These are phyloP conservation scores for Paramacrobiotus metropolitanus DNA, from an alignment of 1,140 invertebrate genomes.

Conservation along the genomic window DNA sequence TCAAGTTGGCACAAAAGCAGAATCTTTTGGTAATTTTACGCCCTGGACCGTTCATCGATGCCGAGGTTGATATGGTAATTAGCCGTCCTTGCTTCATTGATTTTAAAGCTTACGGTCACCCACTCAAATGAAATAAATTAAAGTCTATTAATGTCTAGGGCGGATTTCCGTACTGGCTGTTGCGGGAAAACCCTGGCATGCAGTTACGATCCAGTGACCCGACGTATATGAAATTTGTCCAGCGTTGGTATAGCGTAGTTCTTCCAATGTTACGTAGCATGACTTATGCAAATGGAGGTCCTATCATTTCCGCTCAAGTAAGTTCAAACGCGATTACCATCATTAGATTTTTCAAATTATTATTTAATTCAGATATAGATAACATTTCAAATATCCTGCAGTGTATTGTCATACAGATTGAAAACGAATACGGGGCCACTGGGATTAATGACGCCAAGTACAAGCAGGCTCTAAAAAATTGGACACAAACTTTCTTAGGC, in stretches of 20 bases:
- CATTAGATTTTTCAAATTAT: neutral
- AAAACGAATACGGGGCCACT: constrained; percentile 59
- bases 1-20: neutral
- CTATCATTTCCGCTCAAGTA: constrained; percentile 57
- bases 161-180: neutral
- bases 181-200: neutral
- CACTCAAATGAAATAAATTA: too few species aligned
- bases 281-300: constrained; percentile 47
- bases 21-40: neutral
- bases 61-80: neutral
- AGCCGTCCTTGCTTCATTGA: too few species aligned
- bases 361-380: neutral
- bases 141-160: too few species aligned
- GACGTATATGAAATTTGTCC: constrained; percentile 32
- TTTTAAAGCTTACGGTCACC: too few species aligned
- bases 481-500: constrained; percentile 14
- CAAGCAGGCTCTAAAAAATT: constrained; percentile 7
- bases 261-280: constrained; percentile 30
- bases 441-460: constrained; percentile 13
- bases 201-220: neutral
- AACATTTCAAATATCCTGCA: too few species aligned
- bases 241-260: constrained; percentile 34
- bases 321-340: neutral
- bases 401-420: constrained; percentile 43
- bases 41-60: neutral